Base-by-base conservation (phyloP, 2,797 vertebrate species). In the Linurgus olivaceus region DNA sequence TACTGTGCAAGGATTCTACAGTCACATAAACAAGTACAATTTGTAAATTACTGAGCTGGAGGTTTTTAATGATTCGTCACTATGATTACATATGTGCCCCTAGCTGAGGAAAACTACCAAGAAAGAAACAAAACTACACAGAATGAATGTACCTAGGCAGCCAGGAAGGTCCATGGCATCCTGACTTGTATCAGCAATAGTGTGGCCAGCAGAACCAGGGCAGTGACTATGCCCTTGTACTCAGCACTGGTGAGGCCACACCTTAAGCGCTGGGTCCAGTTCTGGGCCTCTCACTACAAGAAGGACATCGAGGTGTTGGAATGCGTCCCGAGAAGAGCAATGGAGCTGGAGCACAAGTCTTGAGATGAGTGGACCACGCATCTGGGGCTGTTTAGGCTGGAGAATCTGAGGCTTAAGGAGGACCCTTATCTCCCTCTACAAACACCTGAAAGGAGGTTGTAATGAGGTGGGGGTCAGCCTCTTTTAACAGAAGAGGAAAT, bases 321-420 rank as follows among this genome's bases (percentile, higher is more conserved):
- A 5, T 0, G 0, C 5, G 31, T 24, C 23, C 35, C 55, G 23
- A 61, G 31, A 48, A 68, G 23, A 5, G 7, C 40, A 74, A 4
- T 0, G 2, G 70, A 61, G 31, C 15, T 37, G 54, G 42, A 45
- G n/a, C 25, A 71, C 25, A 65, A 33, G 12, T 33, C n/a, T 11
- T 17, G 14, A 6, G 7, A 35, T 16, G 21, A 71, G 15, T 18
- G 17, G 12, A 51, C 23, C 28, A 51, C 20, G 25, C 9, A 51
- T 21, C 33, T 28, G 25, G 8, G 24, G 21, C 8, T 76, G 5
- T 11, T 71, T 38, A 45, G 21, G 44, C 21, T 35, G 38, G 44
- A 58, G 38, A 83, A 65, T 40, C 4, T 40, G 33, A 58, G 21
- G 25, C 29, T 58, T 21, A 57, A 58, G 65, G 7, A 65, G 10